Conservation (phyloP, 2,797 vertebrate genomes). For the Sternotherus odoratus region DNA sequence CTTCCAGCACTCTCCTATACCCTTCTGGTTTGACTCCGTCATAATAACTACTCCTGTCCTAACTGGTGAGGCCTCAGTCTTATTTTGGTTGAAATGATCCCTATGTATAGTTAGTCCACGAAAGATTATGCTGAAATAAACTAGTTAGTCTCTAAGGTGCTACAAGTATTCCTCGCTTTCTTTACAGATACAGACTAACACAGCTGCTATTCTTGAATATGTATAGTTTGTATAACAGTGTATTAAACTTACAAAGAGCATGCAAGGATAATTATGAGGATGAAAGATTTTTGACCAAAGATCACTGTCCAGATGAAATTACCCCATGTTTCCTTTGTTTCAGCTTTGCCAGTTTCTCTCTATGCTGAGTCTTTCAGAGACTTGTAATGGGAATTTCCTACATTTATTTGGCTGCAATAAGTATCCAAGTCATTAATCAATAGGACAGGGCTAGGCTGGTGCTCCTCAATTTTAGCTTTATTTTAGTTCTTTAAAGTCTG, state of each 20-base stretch:
- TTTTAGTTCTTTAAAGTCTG: not conserved
- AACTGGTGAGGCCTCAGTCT: not conserved
- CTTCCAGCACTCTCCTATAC: no score
- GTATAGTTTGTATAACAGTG: not conserved
- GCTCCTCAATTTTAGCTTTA: not conserved
- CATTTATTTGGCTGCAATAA: not conserved
- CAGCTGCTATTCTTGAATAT: no score
- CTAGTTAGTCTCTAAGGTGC: no score
- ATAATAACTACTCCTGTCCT: no score
- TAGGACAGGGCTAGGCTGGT: rapidly evolving
- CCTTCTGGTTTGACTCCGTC: no score
- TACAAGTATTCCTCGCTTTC: no score
- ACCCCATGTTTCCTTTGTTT: not conserved
- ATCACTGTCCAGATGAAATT: not conserved
- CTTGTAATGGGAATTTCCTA: not conserved
- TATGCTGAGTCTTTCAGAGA: not conserved
- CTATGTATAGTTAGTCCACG: not conserved
- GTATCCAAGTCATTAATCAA: not conserved
- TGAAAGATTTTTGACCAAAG: not conserved
- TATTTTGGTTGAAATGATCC: not conserved
- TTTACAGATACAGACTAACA: no score
- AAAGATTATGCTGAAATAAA: no score
- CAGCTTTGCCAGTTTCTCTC: not conserved
- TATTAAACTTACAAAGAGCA: not conserved
- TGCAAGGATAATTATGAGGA: not conserved